phyloP scores from a whole-genome alignment of 2,113 vertebrate species.

The Thunnus thynnus region DNA sequence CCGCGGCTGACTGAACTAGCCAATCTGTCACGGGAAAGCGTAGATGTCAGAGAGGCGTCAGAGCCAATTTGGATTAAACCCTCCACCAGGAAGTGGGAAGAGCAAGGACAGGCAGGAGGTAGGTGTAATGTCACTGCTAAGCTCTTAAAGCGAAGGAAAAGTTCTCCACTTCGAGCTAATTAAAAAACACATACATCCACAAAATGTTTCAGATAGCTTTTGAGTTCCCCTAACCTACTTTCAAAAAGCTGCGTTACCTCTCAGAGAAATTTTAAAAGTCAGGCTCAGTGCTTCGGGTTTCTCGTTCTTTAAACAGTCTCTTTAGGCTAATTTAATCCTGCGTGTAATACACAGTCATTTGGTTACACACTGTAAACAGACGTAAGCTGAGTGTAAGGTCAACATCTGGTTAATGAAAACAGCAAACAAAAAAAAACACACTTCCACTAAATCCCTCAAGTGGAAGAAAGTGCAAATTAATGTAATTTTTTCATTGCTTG shows the following conservation, averaged over 20 bases:
- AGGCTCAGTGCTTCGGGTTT: slow-evolving; percentile 24
- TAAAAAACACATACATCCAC: slow-evolving; percentile 42
- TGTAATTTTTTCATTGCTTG: slow-evolving; percentile 27
- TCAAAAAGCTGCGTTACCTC: slow-evolving; percentile 22
- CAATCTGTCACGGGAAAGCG: slow-evolving; percentile 54
- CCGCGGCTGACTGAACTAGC: slow-evolving; percentile 11
- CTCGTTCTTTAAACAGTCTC: slow-evolving; percentile 33
- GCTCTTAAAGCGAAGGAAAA: slow-evolving; percentile 35
- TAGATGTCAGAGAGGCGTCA: slow-evolving; percentile 48
- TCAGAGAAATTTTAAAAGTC: not conserved
- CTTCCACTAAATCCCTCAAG: not conserved
- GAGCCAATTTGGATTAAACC: slow-evolving; percentile 66
- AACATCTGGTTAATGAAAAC: slow-evolving; percentile 6
- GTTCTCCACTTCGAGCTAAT: slow-evolving; percentile 37
- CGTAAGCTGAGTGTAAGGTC: slow-evolving; percentile 25
- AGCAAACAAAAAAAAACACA: not conserved
- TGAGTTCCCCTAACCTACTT: slow-evolving; percentile 61
- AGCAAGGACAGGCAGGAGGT: slow-evolving; percentile 12
- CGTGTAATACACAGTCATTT: slow-evolving; percentile 3
- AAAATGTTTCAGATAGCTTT: slow-evolving; percentile 30
- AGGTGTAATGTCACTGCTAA: slow-evolving; percentile 54
- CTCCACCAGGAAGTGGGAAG: slow-evolving; percentile 40
- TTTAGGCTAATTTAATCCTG: slow-evolving; percentile 41
- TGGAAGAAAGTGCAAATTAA: slow-evolving; percentile 3
- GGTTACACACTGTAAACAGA: slow-evolving; percentile 20